Evolutionary conservation across 1,140 invertebrate genomes (phyloP), one percentile per base, ranked within the genome.

Genomic region (Halyomorpha halys): DNA sequence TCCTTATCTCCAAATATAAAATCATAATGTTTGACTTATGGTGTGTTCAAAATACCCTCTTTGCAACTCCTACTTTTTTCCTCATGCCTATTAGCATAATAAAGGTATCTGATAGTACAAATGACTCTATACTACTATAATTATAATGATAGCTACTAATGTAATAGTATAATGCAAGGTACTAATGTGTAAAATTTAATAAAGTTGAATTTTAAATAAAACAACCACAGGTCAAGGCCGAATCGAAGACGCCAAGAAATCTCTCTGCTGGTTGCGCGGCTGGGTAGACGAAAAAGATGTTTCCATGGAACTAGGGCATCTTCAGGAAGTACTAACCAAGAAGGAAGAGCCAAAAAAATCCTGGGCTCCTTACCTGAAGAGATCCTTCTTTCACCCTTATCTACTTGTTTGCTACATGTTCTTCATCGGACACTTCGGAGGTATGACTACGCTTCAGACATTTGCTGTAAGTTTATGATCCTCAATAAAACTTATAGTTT

Each of bases 371-470:
- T 86, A 81, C 59, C 70, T 69, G 1, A 77, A 77, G 27, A 74
- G 73, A 25, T 79, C 77, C 19, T 86, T 89, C 70, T 71, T 84
- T 11, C 68, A 76, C 18, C 86, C 86, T 0, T 88, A 82, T 65
- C 68, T 79, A 0, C 69, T 90, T 1, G 80, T 89, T 0, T 76
- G 77, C 0, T 76, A 81, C 15, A 75, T 76, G 2, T 89, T 89
- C 70, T 86, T 87, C 68, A 76, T 86, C 1, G 78, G 81, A 0
- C 80, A 86, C 64, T 89, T 89, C 64, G 83, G 83, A 21, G 87
- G 87, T 2, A 82, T 81, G 74, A 83, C 81, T 0, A 82, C 84
- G 0, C 72, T 89, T 11, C 82, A 84, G 73, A 87, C 85, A 0
- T 89, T 83, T 68, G 84, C 86, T 0, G 85, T 89, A 9, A 69